Conservation (phyloP, 2,797 vertebrate species). For the Macrochelys suwanniensis region DNA sequence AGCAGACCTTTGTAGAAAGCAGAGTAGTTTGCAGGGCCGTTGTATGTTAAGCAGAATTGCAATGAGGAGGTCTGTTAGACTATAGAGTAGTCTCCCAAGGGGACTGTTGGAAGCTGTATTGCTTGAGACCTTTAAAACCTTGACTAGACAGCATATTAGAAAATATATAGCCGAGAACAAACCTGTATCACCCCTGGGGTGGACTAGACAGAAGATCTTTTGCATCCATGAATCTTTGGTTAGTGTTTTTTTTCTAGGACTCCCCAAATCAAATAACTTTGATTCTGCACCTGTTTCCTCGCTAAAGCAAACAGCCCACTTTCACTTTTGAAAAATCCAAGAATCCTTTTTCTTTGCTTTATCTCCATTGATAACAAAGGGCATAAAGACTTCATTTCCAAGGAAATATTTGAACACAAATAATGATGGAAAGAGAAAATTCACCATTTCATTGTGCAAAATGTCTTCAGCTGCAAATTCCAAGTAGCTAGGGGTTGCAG, state of each 20-base stretch:
- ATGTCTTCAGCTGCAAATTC: background rate
- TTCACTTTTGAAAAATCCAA: background rate
- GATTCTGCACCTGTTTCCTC: background rate
- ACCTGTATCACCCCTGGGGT: accelerated
- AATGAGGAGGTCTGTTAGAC: background rate
- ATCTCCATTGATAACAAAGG: background rate
- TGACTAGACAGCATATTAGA: background rate
- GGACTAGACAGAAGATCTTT: background rate
- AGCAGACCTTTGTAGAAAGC: accelerated
- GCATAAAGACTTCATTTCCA: background rate
- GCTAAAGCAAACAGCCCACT: background rate
- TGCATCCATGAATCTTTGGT: background rate
- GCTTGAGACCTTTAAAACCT: background rate
- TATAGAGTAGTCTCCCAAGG: background rate
- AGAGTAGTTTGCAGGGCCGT: background rate
- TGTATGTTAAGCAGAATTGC: background rate
- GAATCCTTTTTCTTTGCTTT: background rate
- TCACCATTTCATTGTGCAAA: background rate
- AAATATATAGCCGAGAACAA: accelerated
- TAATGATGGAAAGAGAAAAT: background rate
- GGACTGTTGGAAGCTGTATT: accelerated
- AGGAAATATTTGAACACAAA: background rate
- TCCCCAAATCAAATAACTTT: background rate
- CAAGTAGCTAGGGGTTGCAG: background rate
- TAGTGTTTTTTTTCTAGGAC: background rate